These are phyloP conservation scores for Syngnathus acus DNA, from an alignment of 2,797 vertebrate genomes.

Conservation along the genomic window DNA sequence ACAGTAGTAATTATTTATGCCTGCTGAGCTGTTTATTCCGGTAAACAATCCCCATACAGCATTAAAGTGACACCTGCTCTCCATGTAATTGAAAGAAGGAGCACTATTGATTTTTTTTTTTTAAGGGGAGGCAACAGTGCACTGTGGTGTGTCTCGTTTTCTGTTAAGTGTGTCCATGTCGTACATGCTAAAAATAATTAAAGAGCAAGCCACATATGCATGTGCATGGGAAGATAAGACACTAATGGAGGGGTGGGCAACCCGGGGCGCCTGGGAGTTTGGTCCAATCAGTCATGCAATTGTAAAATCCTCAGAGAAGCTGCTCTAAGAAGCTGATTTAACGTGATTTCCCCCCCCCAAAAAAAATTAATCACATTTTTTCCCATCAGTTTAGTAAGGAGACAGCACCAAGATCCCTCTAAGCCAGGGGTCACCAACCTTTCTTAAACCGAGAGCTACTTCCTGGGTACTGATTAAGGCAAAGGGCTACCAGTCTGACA, in stretches of 20 bases:
- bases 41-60: slow-evolving; percentile 14
- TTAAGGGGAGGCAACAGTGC: slow-evolving; percentile 9
- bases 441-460: too few relatives aligned
- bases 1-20: slow-evolving; percentile 2
- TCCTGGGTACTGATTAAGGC: too few relatives aligned
- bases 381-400: neutral
- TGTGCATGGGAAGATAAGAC: slow-evolving; percentile 1
- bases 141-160: slow-evolving; percentile 12
- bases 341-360: neutral
- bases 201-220: slow-evolving; percentile 12
- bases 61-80: slow-evolving; percentile 37
- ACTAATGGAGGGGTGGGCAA: neutral
- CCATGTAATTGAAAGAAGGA: slow-evolving; percentile 43
- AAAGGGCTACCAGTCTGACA: too few relatives aligned
- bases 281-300: neutral
- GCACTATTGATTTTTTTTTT: slow-evolving; percentile 51
- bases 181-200: slow-evolving; percentile 11
- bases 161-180: slow-evolving; percentile 27
- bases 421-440: too few relatives aligned
- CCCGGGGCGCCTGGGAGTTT: neutral
- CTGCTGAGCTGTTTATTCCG: slow-evolving; percentile 19
- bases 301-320: neutral
- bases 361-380: neutral
- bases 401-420: neutral
- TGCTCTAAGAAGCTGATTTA: neutral